phyloP scores from a whole-genome alignment of 1,140 invertebrate species.

The Tetramorium simillimum region DNA sequence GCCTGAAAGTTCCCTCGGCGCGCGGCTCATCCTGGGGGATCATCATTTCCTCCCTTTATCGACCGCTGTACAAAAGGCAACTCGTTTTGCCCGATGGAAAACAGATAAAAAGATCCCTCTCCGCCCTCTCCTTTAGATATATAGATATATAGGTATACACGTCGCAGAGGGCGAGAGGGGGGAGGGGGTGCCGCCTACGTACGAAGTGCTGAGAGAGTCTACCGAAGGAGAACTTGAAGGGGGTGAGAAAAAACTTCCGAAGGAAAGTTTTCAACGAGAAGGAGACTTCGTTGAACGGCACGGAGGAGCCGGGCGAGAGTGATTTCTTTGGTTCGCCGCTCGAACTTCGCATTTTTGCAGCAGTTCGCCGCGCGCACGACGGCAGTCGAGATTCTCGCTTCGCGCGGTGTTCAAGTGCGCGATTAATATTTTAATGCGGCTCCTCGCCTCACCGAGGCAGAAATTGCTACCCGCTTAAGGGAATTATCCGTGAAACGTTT shows the following conservation, averaged over 20 bases:
- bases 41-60: slow-evolving; percentile 70
- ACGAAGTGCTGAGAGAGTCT: background rate
- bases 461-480: slow-evolving; percentile 29
- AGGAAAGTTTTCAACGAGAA: slow-evolving; percentile 77
- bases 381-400: slow-evolving; percentile 15
- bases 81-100: slow-evolving; percentile 78
- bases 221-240: background rate
- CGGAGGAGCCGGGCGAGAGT: slow-evolving; percentile 64
- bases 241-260: slow-evolving; percentile 72
- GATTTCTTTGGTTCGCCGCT: slow-evolving; percentile 78
- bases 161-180: too few species aligned
- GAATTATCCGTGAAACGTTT: slow-evolving; percentile 32
- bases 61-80: slow-evolving; percentile 76
- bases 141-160: slow-evolving; percentile 14
- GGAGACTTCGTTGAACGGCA: slow-evolving; percentile 40
- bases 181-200: background rate
- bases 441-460: background rate
- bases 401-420: slow-evolving; percentile 20
- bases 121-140: background rate
- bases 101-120: slow-evolving; percentile 76
- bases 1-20: slow-evolving; percentile 44
- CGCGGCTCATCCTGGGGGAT: slow-evolving; percentile 62
- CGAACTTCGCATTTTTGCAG: slow-evolving; percentile 73
- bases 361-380: background rate
- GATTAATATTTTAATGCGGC: slow-evolving; percentile 54